Conservation (phyloP, 1,140 invertebrate species). For the Parapsyche elsis region DNA sequence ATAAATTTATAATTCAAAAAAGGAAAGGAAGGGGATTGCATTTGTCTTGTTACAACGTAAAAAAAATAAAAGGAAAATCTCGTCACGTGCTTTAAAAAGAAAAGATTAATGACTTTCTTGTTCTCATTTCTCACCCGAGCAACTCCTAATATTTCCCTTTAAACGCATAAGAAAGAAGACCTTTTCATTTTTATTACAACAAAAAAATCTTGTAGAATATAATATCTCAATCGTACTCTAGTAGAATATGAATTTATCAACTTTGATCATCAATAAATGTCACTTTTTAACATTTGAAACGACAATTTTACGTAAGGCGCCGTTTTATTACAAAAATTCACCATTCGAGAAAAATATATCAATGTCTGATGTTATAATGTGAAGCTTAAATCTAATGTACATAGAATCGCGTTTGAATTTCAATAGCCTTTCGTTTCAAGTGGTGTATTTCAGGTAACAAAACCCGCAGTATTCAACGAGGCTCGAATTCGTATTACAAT, state of each 20-base stretch:
- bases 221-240: neutral
- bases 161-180: neutral
- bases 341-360: neutral
- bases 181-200: neutral
- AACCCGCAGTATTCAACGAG: neutral
- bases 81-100: neutral
- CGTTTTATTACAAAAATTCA: neutral
- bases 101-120: slow-evolving; percentile 20
- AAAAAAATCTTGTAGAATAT: neutral
- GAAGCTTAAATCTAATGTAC: neutral
- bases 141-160: neutral
- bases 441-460: slow-evolving; percentile 11
- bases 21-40: too few relatives aligned
- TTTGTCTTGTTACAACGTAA: too few relatives aligned
- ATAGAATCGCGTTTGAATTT: neutral
- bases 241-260: too few relatives aligned
- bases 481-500: slow-evolving; percentile 8
- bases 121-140: neutral
- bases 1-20: too few relatives aligned
- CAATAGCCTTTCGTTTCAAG: neutral
- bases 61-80: neutral
- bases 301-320: neutral
- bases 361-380: neutral
- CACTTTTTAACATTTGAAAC: neutral
- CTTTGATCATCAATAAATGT: too few relatives aligned